Evolutionary conservation across 2,113 vertebrate genomes (phyloP), one percentile per base, ranked within the genome.

Genomic region (Tachuris rubrigastra): DNA sequence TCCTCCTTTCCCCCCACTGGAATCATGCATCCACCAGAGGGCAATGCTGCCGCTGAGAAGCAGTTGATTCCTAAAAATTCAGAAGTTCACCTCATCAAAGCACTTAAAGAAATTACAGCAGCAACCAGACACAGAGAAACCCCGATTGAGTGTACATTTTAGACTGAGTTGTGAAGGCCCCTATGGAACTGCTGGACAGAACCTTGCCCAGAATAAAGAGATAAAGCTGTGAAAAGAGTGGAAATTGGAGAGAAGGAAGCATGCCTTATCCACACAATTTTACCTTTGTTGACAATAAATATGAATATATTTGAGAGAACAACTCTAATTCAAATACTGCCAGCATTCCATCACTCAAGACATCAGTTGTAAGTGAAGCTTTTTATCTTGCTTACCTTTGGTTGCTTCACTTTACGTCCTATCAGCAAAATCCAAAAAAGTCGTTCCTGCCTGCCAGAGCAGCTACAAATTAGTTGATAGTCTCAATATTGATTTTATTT

Each of bases 381-480:
- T 89, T 73, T 49, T n/a, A 68, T 75, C 53, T 65, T 0, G 0
- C 65, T 93, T 46, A 65, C 55, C 50, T 86, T 82, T 83, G 14
- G 15, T 87, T 73, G 50, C 47, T 95, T 92, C 46, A 84, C 63
- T 80, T 59, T 58, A 25, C 20, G 81, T 91, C 68, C 69, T 73
- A 90, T 65, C 55, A 80, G 67, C 49, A 90, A 74, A 28, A 35
- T 44, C 92, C 78, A 50, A 90, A 84, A 84, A 76, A 52, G 42
- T 55, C 49, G 66, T 58, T 82, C 31, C 66, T 2, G 8, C 30
- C 72, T 89, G 79, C 66, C 87, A 89, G 73, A 75, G 66, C 41
- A 88, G 50, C 63, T 92, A 93, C 71, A 88, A 95, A 96, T 83
- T 63, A 80, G 63, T 19, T 80, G 21, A 87, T 80, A 81, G 44